Evolutionary conservation across 2,113 vertebrate species (phyloP).

Genomic region (Pandion haliaetus): DNA sequence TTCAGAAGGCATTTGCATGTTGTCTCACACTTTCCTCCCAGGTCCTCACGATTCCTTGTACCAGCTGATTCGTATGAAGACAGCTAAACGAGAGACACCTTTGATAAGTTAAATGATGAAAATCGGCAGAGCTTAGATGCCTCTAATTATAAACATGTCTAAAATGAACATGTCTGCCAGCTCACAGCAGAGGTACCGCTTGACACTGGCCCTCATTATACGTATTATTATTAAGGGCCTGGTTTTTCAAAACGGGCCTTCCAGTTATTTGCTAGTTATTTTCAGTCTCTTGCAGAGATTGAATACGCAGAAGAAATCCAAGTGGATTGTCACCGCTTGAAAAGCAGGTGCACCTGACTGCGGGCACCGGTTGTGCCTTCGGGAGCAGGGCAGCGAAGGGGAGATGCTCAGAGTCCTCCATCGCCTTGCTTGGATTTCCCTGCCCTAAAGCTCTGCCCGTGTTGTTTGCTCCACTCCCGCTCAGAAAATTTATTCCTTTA

Average conservation of each 20-base stretch:
- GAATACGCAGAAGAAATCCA: rapidly evolving
- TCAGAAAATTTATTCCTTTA: rapidly evolving
- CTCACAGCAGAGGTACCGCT: background rate
- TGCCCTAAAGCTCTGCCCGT: background rate
- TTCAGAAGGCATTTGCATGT: background rate
- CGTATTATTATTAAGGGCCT: background rate
- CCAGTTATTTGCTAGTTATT: background rate
- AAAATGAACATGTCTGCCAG: background rate
- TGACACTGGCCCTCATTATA: background rate
- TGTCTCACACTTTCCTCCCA: background rate
- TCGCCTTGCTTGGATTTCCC: background rate
- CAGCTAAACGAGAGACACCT: background rate
- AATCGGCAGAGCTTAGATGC: background rate
- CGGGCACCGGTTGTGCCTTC: rapidly evolving
- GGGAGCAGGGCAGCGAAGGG: background rate
- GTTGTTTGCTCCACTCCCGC: background rate
- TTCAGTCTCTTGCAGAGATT: background rate
- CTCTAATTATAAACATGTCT: background rate
- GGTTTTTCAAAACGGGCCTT: background rate
- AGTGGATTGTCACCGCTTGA: background rate
- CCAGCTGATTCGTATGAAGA: background rate
- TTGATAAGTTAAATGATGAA: background rate
- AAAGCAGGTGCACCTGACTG: background rate
- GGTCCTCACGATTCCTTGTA: background rate
- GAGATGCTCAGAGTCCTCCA: background rate